phyloP scores from a whole-genome alignment of 2,888 invertebrate genomes.

The Drosophila rubida region DNA sequence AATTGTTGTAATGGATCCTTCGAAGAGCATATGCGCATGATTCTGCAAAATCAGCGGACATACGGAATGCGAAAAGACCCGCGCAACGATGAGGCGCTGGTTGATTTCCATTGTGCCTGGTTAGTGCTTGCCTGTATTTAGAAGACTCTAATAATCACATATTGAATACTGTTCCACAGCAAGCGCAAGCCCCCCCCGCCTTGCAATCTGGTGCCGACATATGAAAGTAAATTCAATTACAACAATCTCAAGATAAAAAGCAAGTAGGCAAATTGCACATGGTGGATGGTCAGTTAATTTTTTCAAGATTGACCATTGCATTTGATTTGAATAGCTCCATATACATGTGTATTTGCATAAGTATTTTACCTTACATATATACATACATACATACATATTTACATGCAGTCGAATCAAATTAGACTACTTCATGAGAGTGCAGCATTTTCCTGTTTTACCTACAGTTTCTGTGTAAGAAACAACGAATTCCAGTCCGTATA shows the following conservation, averaged over 20 bases:
- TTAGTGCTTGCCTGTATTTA: conserved; percentile 16
- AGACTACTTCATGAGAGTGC: too few species aligned
- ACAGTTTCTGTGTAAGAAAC: too few species aligned
- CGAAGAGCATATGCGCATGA: conserved; percentile 1
- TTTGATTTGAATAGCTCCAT: neutral
- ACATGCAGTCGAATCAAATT: neutral
- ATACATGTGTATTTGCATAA: too few species aligned
- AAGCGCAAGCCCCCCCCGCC: conserved; percentile 43
- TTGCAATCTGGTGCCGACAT: conserved; percentile 28
- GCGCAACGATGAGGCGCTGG: conserved; percentile 16
- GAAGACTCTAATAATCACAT: neutral
- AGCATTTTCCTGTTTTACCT: too few species aligned
- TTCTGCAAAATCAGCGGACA: conserved; percentile 7
- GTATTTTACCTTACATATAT: too few species aligned
- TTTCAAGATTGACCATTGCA: neutral
- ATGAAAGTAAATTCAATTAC: conserved; percentile 59
- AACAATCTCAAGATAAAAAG: conserved; percentile 56
- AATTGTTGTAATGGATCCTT: neutral
- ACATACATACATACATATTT: neutral
- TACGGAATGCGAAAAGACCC: neutral
- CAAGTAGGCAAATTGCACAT: conserved; percentile 10
- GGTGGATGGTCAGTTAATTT: neutral
- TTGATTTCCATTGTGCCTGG: conserved; percentile 59
- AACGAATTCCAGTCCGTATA: too few species aligned
- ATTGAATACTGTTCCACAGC: conserved; percentile 21